Evolutionary conservation across 2,888 invertebrate genomes (phyloP).

Genomic region (Nycteola revayana): DNA sequence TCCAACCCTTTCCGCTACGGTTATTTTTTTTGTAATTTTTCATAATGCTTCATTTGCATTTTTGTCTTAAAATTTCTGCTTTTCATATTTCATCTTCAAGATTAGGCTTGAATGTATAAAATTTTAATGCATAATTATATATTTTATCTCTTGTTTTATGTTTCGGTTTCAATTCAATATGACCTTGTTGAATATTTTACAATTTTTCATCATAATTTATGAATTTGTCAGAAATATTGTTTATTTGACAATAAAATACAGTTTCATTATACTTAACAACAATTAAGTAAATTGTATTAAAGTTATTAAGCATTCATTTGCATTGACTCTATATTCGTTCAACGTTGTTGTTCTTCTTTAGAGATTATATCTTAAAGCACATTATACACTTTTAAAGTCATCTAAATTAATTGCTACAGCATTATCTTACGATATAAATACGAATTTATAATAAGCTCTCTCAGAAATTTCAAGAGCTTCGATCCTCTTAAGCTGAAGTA

Average conservation of each 20-base stretch:
- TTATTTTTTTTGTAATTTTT: constrained; percentile 37
- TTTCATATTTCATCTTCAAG: constrained; percentile 2
- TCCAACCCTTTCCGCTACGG: constrained; percentile 33
- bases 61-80: constrained; percentile 14
- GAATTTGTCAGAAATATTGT: too few relatives aligned
- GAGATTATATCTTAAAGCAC: constrained; percentile 13
- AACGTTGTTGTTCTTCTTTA: constrained; percentile 11
- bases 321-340: constrained; percentile 5
- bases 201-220: too few relatives aligned
- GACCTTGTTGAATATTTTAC: too few relatives aligned
- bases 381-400: constrained; percentile 22
- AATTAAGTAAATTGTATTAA: too few relatives aligned
- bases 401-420: constrained; percentile 24
- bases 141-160: too few relatives aligned
- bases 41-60: constrained; percentile 37
- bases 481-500: constrained; percentile 45
- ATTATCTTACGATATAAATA: constrained; percentile 41
- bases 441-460: constrained; percentile 51
- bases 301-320: constrained; percentile 15
- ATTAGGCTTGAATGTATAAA: too few relatives aligned
- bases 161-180: too few relatives aligned
- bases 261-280: too few relatives aligned
- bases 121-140: too few relatives aligned
- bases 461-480: constrained; percentile 46
- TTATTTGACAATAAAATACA: too few relatives aligned